These are phyloP conservation scores for Microtus obscurus DNA, from an alignment of 2,797 vertebrate genomes.

Conservation along the genomic window DNA sequence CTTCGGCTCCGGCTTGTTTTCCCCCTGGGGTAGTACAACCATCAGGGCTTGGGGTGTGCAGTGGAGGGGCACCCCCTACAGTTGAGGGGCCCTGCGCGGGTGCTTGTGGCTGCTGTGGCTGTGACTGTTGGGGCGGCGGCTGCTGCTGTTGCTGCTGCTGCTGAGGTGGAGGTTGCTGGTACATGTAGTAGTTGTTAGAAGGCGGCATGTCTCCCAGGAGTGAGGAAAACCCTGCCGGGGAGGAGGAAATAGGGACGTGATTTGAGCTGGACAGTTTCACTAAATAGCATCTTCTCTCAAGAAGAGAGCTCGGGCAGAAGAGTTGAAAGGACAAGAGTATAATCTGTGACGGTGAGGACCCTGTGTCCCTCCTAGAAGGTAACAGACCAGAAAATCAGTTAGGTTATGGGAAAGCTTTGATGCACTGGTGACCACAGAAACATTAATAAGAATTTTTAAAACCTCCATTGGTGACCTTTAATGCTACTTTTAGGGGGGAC, in stretches of 20 bases:
- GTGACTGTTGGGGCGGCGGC: slow-evolving; percentile 69
- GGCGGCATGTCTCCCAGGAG: slow-evolving; percentile 90
- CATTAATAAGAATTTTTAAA: background rate
- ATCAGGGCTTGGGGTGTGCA: slow-evolving; percentile 88
- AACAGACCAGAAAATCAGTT: background rate
- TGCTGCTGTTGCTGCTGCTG: slow-evolving; percentile 76
- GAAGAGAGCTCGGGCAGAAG: background rate
- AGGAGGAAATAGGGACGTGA: slow-evolving; percentile 3
- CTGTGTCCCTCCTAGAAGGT: background rate
- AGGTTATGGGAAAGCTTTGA: background rate
- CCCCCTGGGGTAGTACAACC: slow-evolving; percentile 86
- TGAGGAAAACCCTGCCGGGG: slow-evolving; percentile 87
- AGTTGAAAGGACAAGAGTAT: background rate
- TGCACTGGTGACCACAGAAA: background rate
- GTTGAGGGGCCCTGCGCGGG: slow-evolving; percentile 83
- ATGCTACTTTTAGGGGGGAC: slow-evolving; percentile 9
- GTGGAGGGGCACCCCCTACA: slow-evolving; percentile 85
- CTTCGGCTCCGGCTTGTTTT: slow-evolving; percentile 86
- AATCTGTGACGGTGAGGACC: background rate
- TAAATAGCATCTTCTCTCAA: background rate
- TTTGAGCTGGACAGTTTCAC: background rate
- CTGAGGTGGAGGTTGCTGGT: slow-evolving; percentile 87
- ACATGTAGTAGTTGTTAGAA: slow-evolving; percentile 90
- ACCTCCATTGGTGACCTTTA: background rate
- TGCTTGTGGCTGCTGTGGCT: slow-evolving; percentile 74